Conservation (phyloP, 2,888 invertebrate species). For the Cinara cedri region DNA sequence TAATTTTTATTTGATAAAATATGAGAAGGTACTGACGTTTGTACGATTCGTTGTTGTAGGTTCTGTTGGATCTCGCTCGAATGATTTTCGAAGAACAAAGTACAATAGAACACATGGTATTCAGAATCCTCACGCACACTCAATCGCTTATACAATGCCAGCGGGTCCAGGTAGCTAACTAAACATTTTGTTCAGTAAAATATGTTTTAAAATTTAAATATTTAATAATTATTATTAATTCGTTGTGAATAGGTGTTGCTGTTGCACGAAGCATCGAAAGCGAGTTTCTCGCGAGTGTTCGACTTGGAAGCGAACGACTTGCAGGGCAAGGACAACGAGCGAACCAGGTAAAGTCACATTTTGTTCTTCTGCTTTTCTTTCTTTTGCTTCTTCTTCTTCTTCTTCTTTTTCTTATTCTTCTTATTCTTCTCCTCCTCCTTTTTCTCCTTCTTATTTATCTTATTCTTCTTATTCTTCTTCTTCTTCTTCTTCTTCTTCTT, state of each 20-base stretch:
- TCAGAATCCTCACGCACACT: slow-evolving; percentile 90
- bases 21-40: neutral
- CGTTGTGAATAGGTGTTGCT: slow-evolving; percentile 75
- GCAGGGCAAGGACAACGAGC: slow-evolving; percentile 78
- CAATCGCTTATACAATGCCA: slow-evolving; percentile 94
- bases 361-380: too few relatives aligned
- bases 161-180: slow-evolving; percentile 78
- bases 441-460: neutral
- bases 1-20: neutral
- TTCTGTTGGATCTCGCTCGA: slow-evolving; percentile 88
- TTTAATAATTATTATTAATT: neutral
- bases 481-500: too few relatives aligned
- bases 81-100: slow-evolving; percentile 97
- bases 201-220: too few relatives aligned
- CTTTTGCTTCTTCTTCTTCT: neutral
- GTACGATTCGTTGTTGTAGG: slow-evolving; percentile 64
- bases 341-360: slow-evolving; percentile 70
- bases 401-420: too few relatives aligned
- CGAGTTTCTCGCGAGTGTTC: slow-evolving; percentile 91
- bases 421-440: too few relatives aligned
- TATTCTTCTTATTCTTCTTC: too few relatives aligned
- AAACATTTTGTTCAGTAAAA: neutral
- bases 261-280: slow-evolving; percentile 88
- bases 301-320: slow-evolving; percentile 91
- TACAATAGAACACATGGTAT: slow-evolving; percentile 93